Base-by-base conservation (phyloP, 2,113 vertebrate genomes). In the Rhynchopsitta pachyrhyncha region DNA sequence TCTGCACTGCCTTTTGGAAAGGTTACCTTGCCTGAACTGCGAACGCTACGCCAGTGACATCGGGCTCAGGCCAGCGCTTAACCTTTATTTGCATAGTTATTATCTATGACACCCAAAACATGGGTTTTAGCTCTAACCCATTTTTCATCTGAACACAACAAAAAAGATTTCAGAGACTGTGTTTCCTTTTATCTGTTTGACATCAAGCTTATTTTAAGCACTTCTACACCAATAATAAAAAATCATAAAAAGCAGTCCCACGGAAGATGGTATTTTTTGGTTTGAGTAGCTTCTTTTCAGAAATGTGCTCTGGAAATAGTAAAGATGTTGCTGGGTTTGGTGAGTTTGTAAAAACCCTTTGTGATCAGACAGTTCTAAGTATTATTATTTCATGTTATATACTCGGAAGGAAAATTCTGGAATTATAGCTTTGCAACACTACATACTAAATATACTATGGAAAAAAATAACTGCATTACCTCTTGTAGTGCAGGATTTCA, bases 381-480 rank as follows among this genome's bases (percentile, higher is more conserved):
- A 35, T 62, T 86, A 85, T 67, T 82, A 82, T 69, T 92, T 67
- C 59, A 20, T 55, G 25, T 41, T 92, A 74, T 66, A 37, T 44
- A 73, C 57, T 78, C 18, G 0, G 49, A 86, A 94, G 73, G 78
- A 95, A 95, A 94, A 93, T 89, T 92, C 59, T 94, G 70, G 91
- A 93, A 82, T 89, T 92, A 87, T 15, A 74, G 81, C 92, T 92
- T 91, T 86, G 66, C 77, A 95, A 89, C 7, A 11, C 66, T 92
- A 60, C 2, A 19, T 88, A 75, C 96, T 95, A 96, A 97, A 95
- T 97, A 96, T 95, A 95, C 22, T 88, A 68, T 57, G 73, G 88
- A 95, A 96, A 95, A 94, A 97, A 97, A 95, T 76, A 84, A 88
- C 96, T 84, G 70, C 57, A 92, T 95, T 92, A 94, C 85, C 92